A percentile compares a stretch with the other conserved stretches of the same genome.
Evolutionary conservation across 2,888 invertebrate species (phyloP).

Genomic region (Allolobophora icterica): DNA sequence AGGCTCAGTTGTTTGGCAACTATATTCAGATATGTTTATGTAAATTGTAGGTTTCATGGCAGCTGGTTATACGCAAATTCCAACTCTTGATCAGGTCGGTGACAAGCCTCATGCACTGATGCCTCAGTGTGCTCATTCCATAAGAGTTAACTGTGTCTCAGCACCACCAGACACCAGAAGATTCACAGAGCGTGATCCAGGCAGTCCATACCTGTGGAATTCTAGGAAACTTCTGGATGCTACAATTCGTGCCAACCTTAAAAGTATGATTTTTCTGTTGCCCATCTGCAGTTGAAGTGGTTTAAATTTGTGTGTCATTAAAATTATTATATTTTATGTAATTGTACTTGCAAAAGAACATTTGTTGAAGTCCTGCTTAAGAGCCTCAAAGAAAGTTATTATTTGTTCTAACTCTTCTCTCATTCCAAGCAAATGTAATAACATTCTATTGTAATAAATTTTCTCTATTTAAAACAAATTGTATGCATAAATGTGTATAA

Average conservation of each 20-base stretch:
- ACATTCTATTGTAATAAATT: background rate
- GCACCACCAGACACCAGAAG: background rate
- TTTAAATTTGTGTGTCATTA: background rate
- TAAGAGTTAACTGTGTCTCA: background rate
- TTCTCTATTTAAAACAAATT: background rate
- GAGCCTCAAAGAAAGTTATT: background rate
- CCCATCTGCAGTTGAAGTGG: background rate
- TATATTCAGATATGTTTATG: background rate
- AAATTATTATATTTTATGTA: background rate
- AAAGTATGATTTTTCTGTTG: background rate
- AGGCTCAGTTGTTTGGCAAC: background rate
- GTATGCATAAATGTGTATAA: too few relatives aligned
- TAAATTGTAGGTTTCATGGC: background rate
- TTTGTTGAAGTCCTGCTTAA: background rate
- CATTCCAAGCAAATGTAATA: background rate
- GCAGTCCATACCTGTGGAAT: background rate
- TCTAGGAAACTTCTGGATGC: background rate
- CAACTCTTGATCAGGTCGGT: background rate
- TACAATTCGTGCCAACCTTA: constrained; percentile 11
- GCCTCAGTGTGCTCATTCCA: background rate
- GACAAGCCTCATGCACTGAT: background rate
- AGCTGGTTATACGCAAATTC: background rate
- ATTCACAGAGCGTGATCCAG: background rate
- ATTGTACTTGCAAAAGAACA: background rate
- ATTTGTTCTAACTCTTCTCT: background rate